Percentiles rank a stretch among this genome's conserved stretches.
Evolutionary conservation across 2,113 vertebrate species (phyloP).

Genomic region (Rhea americana): DNA sequence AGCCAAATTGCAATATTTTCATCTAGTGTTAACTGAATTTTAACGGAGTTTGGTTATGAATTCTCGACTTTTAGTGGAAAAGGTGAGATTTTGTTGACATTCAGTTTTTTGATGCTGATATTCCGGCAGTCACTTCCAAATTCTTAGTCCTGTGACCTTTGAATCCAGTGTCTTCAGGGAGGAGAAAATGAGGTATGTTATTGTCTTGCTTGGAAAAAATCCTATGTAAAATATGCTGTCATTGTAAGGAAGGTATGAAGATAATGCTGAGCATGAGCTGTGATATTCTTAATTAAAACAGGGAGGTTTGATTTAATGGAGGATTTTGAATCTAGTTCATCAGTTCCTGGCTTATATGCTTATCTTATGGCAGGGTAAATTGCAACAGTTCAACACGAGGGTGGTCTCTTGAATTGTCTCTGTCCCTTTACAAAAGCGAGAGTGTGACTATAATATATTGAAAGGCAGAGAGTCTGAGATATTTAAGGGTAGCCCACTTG

Average conservation of each 20-base stretch:
- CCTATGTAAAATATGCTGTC: background rate
- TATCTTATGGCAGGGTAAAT: too few relatives aligned
- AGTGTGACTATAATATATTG: background rate
- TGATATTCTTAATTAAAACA: background rate
- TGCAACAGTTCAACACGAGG: background rate
- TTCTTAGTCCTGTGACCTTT: background rate
- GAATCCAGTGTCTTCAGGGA: background rate
- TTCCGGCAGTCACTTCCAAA: background rate
- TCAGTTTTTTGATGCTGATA: background rate
- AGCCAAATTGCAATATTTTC: background rate
- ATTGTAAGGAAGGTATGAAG: background rate
- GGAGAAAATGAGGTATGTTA: background rate
- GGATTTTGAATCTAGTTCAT: background rate
- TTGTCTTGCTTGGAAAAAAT: background rate
- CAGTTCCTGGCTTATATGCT: background rate
- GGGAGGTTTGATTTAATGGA: background rate
- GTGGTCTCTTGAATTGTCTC: background rate
- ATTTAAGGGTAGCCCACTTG: fast-evolving
- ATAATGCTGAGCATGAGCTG: background rate
- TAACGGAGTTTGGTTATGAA: background rate
- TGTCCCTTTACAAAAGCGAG: background rate
- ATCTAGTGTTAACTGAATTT: background rate
- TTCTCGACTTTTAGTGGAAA: background rate
- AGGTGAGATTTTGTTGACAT: background rate
- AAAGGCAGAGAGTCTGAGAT: background rate